These are phyloP conservation scores for Siphamia tubifer DNA, from an alignment of 2,113 vertebrate genomes.

Conservation along the genomic window DNA sequence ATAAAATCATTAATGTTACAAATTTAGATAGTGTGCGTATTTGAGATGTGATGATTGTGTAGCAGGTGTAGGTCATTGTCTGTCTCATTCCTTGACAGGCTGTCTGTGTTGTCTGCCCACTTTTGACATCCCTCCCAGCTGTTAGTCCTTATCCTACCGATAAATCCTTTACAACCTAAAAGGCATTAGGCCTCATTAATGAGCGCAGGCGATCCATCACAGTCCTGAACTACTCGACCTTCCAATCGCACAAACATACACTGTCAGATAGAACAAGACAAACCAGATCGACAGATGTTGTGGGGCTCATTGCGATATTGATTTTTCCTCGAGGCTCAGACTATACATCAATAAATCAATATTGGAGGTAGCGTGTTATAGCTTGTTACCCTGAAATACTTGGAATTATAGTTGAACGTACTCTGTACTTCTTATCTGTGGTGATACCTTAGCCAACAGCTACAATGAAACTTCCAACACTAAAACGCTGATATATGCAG, in stretches of 20 bases:
- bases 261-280: conserved; percentile 17
- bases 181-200: conserved; percentile 33
- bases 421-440: conserved; percentile 9
- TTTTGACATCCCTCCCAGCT: conserved; percentile 23
- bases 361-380: conserved; percentile 29
- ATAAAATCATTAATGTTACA: conserved; percentile 21
- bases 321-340: conserved; percentile 48
- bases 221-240: not conserved
- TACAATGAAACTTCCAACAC: not conserved
- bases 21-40: not conserved
- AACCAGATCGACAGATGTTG: conserved; percentile 10
- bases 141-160: not conserved
- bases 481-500: not conserved
- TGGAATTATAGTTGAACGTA: conserved; percentile 10
- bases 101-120: conserved; percentile 7
- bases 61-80: not conserved
- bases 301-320: conserved; percentile 49
- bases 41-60: conserved; percentile 16
- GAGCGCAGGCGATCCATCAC: not conserved
- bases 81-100: conserved; percentile 2
- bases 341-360: conserved; percentile 34
- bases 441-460: not conserved
- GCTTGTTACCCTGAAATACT: conserved; percentile 41
- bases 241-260: conserved; percentile 15
- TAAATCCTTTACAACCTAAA: conserved; percentile 34